Evolutionary conservation across 2,888 invertebrate genomes (phyloP), one percentile per base, ranked within the genome.

Genomic region (Aleiodes alternator): DNA sequence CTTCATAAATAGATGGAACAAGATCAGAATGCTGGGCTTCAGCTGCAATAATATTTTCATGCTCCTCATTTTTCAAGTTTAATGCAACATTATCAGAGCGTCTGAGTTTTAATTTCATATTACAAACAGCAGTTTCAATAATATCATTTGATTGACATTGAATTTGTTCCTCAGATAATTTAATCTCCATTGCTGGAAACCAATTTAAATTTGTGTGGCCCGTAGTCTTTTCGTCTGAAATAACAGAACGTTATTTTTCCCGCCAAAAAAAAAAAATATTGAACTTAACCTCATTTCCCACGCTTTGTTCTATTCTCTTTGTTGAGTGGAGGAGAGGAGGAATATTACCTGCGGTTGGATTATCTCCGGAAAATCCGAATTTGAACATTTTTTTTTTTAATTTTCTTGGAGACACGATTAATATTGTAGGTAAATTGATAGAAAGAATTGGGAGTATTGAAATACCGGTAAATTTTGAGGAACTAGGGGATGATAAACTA

Each of bases 1-100:
- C 96, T 93, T 96, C 96, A 91, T 96, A 96, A 84, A 93, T 92
- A 8, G 94, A 94, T 55, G 94, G 91, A 72, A 96, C 87, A 70
- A 96, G 90, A 90, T 96, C 96, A 9, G 95, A 94, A 84, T 95
- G 93, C 78, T 91, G 91, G 64, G 92, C 90, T 82, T 95, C 94
- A 29, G 94, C 93, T 84, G 91, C 90, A 7, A 90, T 82, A 73
- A 91, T 90, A 76, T 86, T 88, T 68, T 87, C 82, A 75, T 85
- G 87, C 77, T 87, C 86, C 59, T 90, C 86, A 73, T 86, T 86
- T 23, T 84, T 83, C 29, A 84, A 72, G 84, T 90, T 83, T 31
- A 83, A 78, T 4, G 85, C 75, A 14, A 84, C 82, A 76, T 80
- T 83, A 11, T 87, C 83, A 1, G 81, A 78, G 34, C 81, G 78